Conservation (phyloP, 2,797 vertebrate genomes). For the Chloroceryle amazona region DNA sequence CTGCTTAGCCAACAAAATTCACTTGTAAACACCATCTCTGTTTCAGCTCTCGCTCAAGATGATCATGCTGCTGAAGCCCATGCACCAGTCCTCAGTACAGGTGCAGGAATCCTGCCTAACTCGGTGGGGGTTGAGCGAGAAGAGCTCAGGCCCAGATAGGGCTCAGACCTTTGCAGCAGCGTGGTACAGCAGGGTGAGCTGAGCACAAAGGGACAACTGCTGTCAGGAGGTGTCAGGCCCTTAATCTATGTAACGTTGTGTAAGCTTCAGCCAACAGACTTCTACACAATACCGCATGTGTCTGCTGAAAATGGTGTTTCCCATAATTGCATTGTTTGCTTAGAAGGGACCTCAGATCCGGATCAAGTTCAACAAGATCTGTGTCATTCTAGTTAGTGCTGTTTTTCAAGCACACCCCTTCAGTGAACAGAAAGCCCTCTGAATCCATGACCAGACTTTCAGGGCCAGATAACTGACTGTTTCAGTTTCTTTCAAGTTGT, state of each 20-base stretch:
- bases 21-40: fast-evolving
- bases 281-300: neutral
- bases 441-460: conserved; percentile 76
- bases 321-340: conserved; percentile 63
- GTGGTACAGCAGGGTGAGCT: neutral
- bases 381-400: conserved; percentile 59
- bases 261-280: conserved; percentile 49
- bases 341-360: conserved; percentile 55
- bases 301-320: conserved; percentile 18
- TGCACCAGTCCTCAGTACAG: fast-evolving
- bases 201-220: conserved; percentile 21
- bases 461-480: conserved; percentile 81
- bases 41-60: neutral
- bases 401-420: conserved; percentile 69
- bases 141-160: neutral
- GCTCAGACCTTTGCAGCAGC: neutral
- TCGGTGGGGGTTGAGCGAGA: neutral
- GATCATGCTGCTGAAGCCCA: fast-evolving
- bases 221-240: conserved; percentile 20
- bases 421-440: conserved; percentile 71
- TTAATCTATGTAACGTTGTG: conserved; percentile 21
- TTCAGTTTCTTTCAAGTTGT: conserved; percentile 80
- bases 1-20: neutral
- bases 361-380: conserved; percentile 71
- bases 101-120: neutral